These are phyloP conservation scores for Rhinogobio ventralis DNA, from an alignment of 2,797 vertebrate genomes.

Conservation along the genomic window DNA sequence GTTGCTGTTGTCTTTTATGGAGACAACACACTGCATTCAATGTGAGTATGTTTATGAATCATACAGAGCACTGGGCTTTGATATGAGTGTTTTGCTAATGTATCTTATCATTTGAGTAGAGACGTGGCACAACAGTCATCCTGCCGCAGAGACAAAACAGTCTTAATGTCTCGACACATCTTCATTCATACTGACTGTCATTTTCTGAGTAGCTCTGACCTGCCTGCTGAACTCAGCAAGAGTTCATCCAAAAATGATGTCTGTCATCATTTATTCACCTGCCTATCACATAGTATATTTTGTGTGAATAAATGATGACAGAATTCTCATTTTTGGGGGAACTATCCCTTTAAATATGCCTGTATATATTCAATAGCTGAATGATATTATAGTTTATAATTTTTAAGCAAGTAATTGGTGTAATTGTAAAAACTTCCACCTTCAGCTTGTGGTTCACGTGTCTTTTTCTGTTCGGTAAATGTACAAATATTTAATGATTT, in stretches of 20 bases:
- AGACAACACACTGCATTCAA: background rate
- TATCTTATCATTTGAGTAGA: conserved; percentile 38
- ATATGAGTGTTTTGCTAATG: conserved; percentile 45
- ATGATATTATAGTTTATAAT: background rate
- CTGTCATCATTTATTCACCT: background rate
- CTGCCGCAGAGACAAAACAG: conserved; percentile 53
- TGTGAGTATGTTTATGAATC: conserved; percentile 10
- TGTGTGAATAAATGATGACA: background rate
- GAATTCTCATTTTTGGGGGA: background rate
- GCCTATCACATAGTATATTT: background rate
- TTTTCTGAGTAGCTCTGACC: background rate
- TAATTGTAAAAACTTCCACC: background rate
- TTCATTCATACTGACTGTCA: conserved; percentile 14
- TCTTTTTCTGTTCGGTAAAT: background rate
- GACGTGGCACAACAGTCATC: conserved; percentile 34
- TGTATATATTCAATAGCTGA: background rate
- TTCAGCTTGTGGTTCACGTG: no score
- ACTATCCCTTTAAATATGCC: background rate
- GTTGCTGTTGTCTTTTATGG: background rate
- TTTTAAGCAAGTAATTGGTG: background rate
- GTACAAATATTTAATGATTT: background rate
- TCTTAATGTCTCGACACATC: conserved; percentile 31
- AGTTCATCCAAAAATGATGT: background rate
- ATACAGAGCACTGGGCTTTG: background rate
- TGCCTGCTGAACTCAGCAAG: background rate